Evolutionary conservation across 1,140 invertebrate species (phyloP), one percentile per base, ranked within the genome.

Genomic region (Diuraphis noxia): DNA sequence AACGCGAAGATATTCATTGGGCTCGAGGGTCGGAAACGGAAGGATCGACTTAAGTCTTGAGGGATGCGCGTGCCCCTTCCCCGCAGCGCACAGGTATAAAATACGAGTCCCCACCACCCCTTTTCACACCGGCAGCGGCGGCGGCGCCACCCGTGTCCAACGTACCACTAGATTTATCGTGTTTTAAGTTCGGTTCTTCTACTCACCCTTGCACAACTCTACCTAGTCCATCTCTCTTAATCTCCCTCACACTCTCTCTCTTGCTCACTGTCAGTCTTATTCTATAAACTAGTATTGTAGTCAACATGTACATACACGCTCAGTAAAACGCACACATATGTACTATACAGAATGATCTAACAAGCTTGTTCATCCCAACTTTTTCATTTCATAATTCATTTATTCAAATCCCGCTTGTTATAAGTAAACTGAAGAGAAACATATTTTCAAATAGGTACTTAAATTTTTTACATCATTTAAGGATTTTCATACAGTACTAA

Each of bases 31-130:
- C 88, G 88, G 88, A 90, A 90, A 77, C 88, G 88, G 88, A 90
- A 90, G 88, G 63, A 90, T 90, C 88, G 88, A 90, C 88, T 90
- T 90, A 90, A 90, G 88, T 90, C 88, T 90, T 90, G 40, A 49
- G 88, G 88, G 88, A 90, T 72, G 30, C 38, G 34, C 3, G 43
- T n/a, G 34, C 34, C 7, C 85, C 10, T n/a, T 8, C 30, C 13
- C 17, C 21, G 46, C 43, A 38, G 46, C 30, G 41, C 41, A 79
- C 63, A 91, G 89, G 89, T 91, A 88, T 56, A 91, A 82, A 81
- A 91, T 91, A 91, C 89, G 72, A 91, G 77, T n/a, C 41, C 13
- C 63, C 0, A 7, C 30, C 7, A 30, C 87, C 52, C 72, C 30
- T 72, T 72, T 63, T 72, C 56, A n/a, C n/a, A 72, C 56, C 30